Conservation (phyloP, 2,888 invertebrate genomes). For the Steromphala cineraria region DNA sequence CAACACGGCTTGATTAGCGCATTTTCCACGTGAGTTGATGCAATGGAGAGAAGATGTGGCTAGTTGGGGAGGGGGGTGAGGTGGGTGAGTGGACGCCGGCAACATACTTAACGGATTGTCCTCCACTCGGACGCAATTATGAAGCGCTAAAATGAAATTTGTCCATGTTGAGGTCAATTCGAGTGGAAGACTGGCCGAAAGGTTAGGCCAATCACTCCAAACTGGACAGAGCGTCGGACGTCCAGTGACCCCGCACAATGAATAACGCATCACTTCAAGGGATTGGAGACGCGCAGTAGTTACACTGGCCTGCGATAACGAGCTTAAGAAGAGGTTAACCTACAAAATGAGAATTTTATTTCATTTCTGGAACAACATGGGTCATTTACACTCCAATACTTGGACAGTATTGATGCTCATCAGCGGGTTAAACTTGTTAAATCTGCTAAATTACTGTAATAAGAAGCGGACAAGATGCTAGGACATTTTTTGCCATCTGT, state of each 20-base stretch:
- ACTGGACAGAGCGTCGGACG: not conserved
- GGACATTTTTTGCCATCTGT: too few species aligned
- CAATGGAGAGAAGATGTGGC: not conserved
- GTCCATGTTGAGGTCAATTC: not conserved
- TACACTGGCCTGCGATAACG: not conserved
- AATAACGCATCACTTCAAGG: not conserved
- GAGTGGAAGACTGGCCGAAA: not conserved
- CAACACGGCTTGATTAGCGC: not conserved
- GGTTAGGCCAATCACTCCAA: constrained; percentile 2
- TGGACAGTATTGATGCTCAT: too few species aligned
- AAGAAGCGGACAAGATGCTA: too few species aligned
- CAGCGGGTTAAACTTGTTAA: too few species aligned
- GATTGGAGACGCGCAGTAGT: not conserved
- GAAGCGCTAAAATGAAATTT: constrained; percentile 10
- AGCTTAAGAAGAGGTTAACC: not conserved
- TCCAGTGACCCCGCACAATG: not conserved
- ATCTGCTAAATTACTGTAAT: too few species aligned
- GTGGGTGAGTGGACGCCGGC: not conserved
- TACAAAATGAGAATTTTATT: constrained; percentile 1
- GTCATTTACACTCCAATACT: not conserved
- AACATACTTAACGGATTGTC: not conserved
- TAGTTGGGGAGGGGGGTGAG: not conserved
- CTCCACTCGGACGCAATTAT: constrained; percentile 8
- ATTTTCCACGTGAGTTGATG: not conserved
- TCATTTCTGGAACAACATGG: not conserved